Base-by-base conservation (phyloP, 1,140 invertebrate species). In the Zelostemma sp. region DNA sequence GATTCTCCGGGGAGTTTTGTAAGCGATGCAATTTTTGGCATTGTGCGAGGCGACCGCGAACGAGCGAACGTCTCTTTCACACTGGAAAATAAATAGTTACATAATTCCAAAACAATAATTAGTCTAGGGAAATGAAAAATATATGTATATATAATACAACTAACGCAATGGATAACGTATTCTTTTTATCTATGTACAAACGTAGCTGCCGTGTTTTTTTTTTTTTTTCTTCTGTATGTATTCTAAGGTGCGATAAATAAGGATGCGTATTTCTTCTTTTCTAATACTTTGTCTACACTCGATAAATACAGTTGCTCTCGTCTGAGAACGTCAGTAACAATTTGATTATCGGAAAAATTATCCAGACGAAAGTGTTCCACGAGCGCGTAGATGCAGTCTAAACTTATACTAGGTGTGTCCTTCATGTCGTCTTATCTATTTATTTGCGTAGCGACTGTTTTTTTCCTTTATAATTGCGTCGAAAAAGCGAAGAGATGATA, bases 101-200 rank as follows among this genome's bases (percentile, higher is more conserved):
- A 65, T 45, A 57, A 63, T 50, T 67, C 38, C 47, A 72, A 68
- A 45, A 66, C 8, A 65, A 71, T 38, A 17, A 28, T 56, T 31
- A 46, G 45, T 18, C 28, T 15, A 46, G 46, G 62, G 55, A 67
- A 56, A 77, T 73, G 72, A 70, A 73, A 78, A 73, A 75, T 74
- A 74, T 74, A 72, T 72, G 58, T 72, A 65, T 72, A 77, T 79
- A 79, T 78, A 71, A 74, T 76, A 70, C 68, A 74, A 73, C 69
- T 78, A 80, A 80, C 79, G 81, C 75, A 80, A 75, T 76, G 75
- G 80, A 79, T 73, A 81, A 80, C 75, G 74, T 69, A 62, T 68
- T 69, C 6, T 9, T n/a, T 35, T 35, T 75, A 58, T 73, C 74
- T 80, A 80, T 79, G 73, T 82, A 80, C 79, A 81, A 65, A 49